Conservation (phyloP, 2,888 invertebrate species). For the Napeogenes inachia region DNA sequence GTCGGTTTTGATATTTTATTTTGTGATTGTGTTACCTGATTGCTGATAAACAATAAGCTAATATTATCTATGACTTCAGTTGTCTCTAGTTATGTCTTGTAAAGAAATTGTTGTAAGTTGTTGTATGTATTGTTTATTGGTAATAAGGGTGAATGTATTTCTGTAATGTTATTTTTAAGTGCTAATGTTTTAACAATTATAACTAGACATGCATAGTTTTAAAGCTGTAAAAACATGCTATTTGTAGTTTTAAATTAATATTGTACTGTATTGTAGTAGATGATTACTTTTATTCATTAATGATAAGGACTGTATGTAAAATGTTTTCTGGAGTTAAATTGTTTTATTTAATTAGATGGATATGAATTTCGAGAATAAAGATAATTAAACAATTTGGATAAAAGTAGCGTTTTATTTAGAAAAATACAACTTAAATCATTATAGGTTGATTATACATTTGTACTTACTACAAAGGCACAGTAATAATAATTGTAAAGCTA, state of each 20-base stretch:
- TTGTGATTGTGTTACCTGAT: conserved; percentile 40
- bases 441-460: conserved; percentile 10
- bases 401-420: conserved; percentile 21
- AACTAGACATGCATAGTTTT: conserved; percentile 25
- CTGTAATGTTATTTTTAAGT: conserved; percentile 26
- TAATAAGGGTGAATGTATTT: conserved; percentile 38
- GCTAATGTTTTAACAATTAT: conserved; percentile 22
- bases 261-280: conserved; percentile 29
- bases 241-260: conserved; percentile 32
- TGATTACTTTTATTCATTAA: conserved; percentile 32
- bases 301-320: conserved; percentile 38
- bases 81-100: conserved; percentile 34
- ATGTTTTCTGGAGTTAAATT: conserved; percentile 37
- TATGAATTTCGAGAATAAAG: conserved; percentile 35
- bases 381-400: conserved; percentile 31
- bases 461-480: conserved; percentile 27
- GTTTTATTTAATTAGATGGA: conserved; percentile 37
- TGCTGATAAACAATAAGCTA: conserved; percentile 46
- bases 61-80: conserved; percentile 37
- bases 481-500: conserved; percentile 18
- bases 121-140: conserved; percentile 43
- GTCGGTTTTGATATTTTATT: conserved; percentile 25
- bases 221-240: conserved; percentile 28
- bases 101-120: conserved; percentile 41
- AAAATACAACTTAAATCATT: conserved; percentile 1